These are phyloP conservation scores for Simalia tracyae DNA, from an alignment of 2,797 vertebrate species.

Conservation along the genomic window DNA sequence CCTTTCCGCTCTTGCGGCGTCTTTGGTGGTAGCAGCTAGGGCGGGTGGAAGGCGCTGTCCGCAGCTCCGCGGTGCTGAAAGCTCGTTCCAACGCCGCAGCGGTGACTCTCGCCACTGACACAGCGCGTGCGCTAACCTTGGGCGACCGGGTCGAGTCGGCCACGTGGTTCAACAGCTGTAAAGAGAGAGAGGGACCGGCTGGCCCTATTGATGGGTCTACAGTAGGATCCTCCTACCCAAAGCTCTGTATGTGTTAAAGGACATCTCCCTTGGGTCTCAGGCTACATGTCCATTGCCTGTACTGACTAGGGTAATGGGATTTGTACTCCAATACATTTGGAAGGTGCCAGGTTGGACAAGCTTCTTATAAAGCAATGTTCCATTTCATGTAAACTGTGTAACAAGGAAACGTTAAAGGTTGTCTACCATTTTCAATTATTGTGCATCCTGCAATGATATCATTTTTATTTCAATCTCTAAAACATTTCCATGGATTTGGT, in stretches of 20 bases:
- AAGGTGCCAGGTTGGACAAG: background rate
- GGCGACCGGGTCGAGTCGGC: background rate
- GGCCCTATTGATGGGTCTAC: background rate
- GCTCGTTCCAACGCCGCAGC: constrained; percentile 1
- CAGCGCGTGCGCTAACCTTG: constrained; percentile 39
- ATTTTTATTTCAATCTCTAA: background rate
- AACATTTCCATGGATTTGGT: background rate
- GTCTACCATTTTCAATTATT: background rate
- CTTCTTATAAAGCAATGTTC: background rate
- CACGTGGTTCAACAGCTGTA: constrained; percentile 14
- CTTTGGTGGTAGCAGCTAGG: background rate
- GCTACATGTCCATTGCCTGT: too few species aligned
- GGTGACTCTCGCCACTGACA: background rate
- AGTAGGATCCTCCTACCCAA: background rate
- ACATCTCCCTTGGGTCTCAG: background rate
- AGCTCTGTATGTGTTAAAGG: background rate
- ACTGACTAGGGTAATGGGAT: background rate
- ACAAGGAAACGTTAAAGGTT: background rate
- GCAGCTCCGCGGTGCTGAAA: constrained; percentile 55
- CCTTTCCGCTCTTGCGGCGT: background rate
- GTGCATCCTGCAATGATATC: background rate
- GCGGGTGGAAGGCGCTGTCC: constrained; percentile 54
- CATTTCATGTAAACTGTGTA: background rate
- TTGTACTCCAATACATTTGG: background rate
- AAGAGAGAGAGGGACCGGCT: background rate